phyloP scores from a whole-genome alignment of 1,140 invertebrate genomes.

The Saxidomus purpurata region DNA sequence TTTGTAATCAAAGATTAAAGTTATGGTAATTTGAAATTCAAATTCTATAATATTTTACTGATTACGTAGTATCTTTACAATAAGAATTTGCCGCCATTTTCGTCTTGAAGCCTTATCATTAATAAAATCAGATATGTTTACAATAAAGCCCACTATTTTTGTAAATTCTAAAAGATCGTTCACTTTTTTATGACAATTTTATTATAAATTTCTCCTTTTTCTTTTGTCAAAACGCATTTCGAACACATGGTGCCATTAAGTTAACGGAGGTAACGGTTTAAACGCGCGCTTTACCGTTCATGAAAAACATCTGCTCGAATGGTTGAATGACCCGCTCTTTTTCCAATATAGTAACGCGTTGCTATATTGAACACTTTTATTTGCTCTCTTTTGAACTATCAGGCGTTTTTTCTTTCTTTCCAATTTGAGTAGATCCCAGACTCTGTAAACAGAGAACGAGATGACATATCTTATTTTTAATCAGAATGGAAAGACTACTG shows the following conservation, averaged over 20 bases:
- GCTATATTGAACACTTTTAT: background rate
- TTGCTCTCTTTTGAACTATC: background rate
- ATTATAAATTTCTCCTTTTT: conserved; percentile 31
- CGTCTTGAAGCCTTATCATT: background rate
- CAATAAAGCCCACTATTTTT: background rate
- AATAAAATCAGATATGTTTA: conserved; percentile 6
- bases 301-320: conserved; percentile 48
- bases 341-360: background rate
- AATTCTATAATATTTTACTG: background rate
- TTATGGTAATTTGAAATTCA: background rate
- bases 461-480: too few relatives aligned
- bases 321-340: conserved; percentile 48
- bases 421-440: conserved; percentile 1
- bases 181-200: conserved; percentile 47
- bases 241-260: background rate
- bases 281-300: conserved; percentile 50
- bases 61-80: background rate
- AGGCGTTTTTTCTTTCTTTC: background rate
- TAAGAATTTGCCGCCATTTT: background rate
- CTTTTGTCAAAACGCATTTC: conserved; percentile 8
- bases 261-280: conserved; percentile 52
- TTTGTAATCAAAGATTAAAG: conserved; percentile 8
- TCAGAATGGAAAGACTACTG: too few relatives aligned
- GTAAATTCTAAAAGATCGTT: conserved; percentile 18
- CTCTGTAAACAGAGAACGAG: background rate